Evolutionary conservation across 2,888 invertebrate species (phyloP).

Genomic region (Xestobium rufovillosum): DNA sequence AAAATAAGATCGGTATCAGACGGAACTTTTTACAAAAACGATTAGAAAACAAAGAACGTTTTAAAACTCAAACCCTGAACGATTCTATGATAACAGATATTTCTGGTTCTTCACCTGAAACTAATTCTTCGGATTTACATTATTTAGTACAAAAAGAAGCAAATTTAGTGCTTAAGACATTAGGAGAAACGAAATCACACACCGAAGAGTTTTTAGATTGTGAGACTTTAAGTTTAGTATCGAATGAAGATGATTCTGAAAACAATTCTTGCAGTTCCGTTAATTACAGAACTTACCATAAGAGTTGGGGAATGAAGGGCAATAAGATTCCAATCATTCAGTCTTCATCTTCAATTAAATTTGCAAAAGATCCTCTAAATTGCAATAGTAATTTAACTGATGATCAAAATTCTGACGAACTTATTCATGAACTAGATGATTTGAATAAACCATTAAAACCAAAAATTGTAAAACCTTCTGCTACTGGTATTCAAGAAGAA

Average conservation of each 20-base stretch:
- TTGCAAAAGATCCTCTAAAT: conserved; percentile 5
- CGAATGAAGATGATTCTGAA: conserved; percentile 66
- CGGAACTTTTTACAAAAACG: conserved; percentile 48
- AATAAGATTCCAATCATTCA: conserved; percentile 43
- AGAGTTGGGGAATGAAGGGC: conserved; percentile 46
- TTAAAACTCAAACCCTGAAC: conserved; percentile 62
- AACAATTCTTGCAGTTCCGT: conserved; percentile 51
- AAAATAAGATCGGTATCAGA: conserved; percentile 33
- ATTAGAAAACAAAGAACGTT: conserved; percentile 62
- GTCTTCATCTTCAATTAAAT: conserved; percentile 5
- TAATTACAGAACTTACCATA: conserved; percentile 54
- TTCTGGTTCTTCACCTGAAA: conserved; percentile 29
- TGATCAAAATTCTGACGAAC: conserved; percentile 6
- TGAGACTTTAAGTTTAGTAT: conserved; percentile 61
- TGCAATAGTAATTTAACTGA: conserved; percentile 3
- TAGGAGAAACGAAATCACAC: conserved; percentile 45
- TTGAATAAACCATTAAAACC: conserved; percentile 47
- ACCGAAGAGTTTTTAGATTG: conserved; percentile 47
- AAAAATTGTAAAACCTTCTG: conserved; percentile 52
- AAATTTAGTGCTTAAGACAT: conserved; percentile 48
- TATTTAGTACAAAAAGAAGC: conserved; percentile 50
- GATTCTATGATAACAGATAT: conserved; percentile 48
- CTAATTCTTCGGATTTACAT: conserved; percentile 39
- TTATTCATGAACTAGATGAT: conserved; percentile 43
- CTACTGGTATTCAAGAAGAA: conserved; percentile 38